Evolutionary conservation across 2,888 invertebrate genomes (phyloP), one percentile per base, ranked within the genome.

Genomic region (Morpho deidamia): DNA sequence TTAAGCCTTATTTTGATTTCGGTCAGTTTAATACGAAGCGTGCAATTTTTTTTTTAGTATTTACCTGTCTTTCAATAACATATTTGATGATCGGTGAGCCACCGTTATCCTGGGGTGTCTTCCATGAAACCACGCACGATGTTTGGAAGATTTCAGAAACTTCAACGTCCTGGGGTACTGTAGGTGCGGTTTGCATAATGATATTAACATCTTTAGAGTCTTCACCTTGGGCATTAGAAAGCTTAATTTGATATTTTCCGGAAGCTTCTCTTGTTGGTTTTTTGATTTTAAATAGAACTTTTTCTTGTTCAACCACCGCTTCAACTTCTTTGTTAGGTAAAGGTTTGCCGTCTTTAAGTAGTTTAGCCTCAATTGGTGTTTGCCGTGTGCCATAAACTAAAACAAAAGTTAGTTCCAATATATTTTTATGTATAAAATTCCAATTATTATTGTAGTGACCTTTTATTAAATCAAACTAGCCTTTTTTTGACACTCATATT

Each of bases 181-280:
- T 90, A 8, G 98, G 98, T n/a, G 95, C 97, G 76, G 92, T 93
- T 91, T 97, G 96, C 94, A 97, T 97, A 60, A 92, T 94, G 63
- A 97, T 93, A 48, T 92, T 93, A 14, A 97, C 94, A 76, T 96
- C 95, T 74, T 95, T 95, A 0, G 94, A 89, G 72, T 95, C 96
- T 81, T 97, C 96, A 45, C 99, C 99, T 79, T 97, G 98, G 37
- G 93, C 95, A 79, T 99, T 99, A 12, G 95, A 93, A 51, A 99
- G 86, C 76, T 96, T 96, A 59, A 99, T 93, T 81, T 97, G 96
- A 83, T 99, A 99, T 70, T 94, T 94, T 45, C 99, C 99, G 60
- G 97, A 95, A 58, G 93, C 92, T 60, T 95, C 95, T 57, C 97
- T 92, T 10, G 94, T 89, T 0, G 98, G 98, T 76, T 97, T 97